Conservation (phyloP, 2,113 vertebrate species). For the Onychostruthus taczanowskii region DNA sequence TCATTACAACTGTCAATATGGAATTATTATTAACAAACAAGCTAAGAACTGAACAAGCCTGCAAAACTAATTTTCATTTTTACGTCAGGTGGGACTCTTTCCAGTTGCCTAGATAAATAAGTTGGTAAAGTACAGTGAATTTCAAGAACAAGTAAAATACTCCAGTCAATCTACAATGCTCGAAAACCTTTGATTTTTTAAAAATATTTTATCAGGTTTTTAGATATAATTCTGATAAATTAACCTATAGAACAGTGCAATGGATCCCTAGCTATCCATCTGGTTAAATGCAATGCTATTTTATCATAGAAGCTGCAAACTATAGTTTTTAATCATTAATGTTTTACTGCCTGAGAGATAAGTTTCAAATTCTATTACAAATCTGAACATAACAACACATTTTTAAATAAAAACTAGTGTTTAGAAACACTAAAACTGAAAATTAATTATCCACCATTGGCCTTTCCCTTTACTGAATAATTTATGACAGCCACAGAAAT, state of each 20-base stretch:
- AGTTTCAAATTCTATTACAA: not conserved
- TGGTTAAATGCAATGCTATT: not conserved
- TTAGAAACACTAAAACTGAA: not conserved
- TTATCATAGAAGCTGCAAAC: not conserved
- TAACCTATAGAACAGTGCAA: not conserved
- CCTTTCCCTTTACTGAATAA: not conserved
- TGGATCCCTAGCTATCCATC: not conserved
- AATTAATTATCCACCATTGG: not conserved
- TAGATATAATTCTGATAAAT: not conserved
- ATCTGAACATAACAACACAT: not conserved
- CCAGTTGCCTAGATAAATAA: not conserved
- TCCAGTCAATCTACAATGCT: not conserved
- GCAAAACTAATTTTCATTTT: not conserved
- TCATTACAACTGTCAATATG: not conserved
- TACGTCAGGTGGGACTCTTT: not conserved
- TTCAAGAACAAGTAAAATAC: not conserved
- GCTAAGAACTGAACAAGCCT: not conserved
- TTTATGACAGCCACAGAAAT: not conserved
- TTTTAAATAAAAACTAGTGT: not conserved
- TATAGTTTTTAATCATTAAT: not conserved
- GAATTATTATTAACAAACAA: not conserved
- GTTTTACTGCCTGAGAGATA: not conserved
- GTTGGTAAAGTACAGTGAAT: not conserved
- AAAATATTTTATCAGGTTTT: not conserved
- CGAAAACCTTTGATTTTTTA: not conserved